These are phyloP conservation scores for Cremastobaeus sp. DNA, from an alignment of 2,888 invertebrate species.

Conservation along the genomic window DNA sequence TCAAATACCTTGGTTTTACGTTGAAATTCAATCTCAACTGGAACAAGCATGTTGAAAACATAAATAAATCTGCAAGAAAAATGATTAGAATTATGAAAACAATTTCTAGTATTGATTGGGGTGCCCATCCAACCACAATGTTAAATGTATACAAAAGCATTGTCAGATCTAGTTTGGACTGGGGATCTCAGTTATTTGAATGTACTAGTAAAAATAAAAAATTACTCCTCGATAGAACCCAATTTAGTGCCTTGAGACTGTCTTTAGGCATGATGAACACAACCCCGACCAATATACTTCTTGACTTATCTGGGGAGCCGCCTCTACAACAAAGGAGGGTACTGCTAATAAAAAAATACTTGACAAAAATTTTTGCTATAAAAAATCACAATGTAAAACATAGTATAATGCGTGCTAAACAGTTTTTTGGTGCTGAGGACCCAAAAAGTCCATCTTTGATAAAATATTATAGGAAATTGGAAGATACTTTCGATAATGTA, in stretches of 20 bases:
- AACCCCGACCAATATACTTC: neutral
- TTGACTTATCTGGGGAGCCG: neutral
- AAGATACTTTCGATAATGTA: no score
- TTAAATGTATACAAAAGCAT: neutral
- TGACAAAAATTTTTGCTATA: no score
- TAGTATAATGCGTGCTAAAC: no score
- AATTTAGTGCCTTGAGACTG: neutral
- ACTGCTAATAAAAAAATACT: no score
- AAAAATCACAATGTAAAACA: no score
- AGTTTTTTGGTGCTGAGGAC: no score
- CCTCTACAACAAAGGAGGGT: no score
- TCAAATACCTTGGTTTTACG: neutral
- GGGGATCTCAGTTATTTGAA: neutral
- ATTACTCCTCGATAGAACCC: neutral
- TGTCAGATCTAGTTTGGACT: neutral
- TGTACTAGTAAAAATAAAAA: neutral
- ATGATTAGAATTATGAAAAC: neutral
- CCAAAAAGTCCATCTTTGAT: no score
- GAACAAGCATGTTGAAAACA: neutral
- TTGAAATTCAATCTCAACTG: neutral
- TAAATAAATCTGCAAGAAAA: neutral
- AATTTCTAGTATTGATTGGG: neutral
- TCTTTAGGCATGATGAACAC: neutral
- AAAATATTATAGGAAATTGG: no score
- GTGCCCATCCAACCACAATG: neutral